Evolutionary conservation across 2,113 vertebrate genomes (phyloP).

Genomic region (Mustela nigripes): DNA sequence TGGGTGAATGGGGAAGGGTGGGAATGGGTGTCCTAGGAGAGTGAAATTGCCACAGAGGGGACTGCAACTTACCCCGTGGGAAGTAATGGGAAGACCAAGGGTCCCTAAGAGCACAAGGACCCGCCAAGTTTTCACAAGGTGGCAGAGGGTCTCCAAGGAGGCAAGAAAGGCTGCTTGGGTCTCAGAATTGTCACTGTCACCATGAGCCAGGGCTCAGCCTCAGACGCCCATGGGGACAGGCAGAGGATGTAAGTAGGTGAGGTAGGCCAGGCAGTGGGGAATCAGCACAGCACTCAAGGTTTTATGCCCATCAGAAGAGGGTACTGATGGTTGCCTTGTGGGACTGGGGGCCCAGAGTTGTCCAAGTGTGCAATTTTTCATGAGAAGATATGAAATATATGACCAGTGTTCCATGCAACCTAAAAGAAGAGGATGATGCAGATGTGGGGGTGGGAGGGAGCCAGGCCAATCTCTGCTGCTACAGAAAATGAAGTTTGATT

Average conservation of each 20-base stretch:
- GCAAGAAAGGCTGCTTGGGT: neutral
- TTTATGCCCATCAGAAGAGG: neutral
- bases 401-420: too few relatives aligned
- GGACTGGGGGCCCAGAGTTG: neutral
- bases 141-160: neutral
- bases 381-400: neutral
- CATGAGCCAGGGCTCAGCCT: neutral
- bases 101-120: neutral
- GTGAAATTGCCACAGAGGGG: fast-evolving
- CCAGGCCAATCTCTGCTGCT: neutral
- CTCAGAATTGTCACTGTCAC: neutral
- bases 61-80: neutral
- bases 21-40: neutral
- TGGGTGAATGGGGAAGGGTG: neutral
- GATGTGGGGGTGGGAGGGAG: neutral
- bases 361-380: neutral
- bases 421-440: neutral
- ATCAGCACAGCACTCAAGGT: neutral
- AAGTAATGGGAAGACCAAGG: neutral
- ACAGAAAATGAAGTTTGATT: neutral
- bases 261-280: neutral
- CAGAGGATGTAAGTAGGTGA: neutral
- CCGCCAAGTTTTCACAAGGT: fast-evolving
- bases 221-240: neutral
- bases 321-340: fast-evolving